Evolutionary conservation across 1,140 invertebrate species (phyloP).

Genomic region (Ceratitis capitata): DNA sequence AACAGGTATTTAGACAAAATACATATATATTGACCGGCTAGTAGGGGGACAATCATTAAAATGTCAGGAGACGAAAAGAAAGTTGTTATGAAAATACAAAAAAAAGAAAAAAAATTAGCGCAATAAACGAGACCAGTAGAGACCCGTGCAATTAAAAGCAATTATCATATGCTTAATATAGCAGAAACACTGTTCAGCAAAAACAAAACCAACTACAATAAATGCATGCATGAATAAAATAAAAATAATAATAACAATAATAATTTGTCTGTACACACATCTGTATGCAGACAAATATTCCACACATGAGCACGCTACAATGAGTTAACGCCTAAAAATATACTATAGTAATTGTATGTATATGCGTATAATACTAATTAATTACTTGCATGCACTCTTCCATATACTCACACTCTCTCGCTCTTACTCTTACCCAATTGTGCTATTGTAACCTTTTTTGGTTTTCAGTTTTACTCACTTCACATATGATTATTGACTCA

Average conservation of each 20-base stretch:
- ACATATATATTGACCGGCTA: neutral
- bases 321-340: constrained; percentile 22
- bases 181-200: too few relatives aligned
- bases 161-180: neutral
- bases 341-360: too few relatives aligned
- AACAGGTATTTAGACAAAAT: neutral
- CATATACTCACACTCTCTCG: neutral
- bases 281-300: neutral
- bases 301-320: neutral
- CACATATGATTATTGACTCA: neutral
- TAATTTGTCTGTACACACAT: neutral
- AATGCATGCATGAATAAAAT: too few relatives aligned
- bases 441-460: neutral
- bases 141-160: neutral
- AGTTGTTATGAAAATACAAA: neutral
- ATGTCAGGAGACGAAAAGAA: neutral
- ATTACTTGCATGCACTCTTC: neutral
- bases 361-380: neutral
- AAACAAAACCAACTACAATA: too few relatives aligned
- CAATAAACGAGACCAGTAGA: neutral
- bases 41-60: neutral
- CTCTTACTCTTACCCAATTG: neutral
- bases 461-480: neutral
- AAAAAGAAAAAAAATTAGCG: neutral
- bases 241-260: neutral